phyloP scores from a whole-genome alignment of 2,797 vertebrate species.

The Cynodonichthys magdalenae region DNA sequence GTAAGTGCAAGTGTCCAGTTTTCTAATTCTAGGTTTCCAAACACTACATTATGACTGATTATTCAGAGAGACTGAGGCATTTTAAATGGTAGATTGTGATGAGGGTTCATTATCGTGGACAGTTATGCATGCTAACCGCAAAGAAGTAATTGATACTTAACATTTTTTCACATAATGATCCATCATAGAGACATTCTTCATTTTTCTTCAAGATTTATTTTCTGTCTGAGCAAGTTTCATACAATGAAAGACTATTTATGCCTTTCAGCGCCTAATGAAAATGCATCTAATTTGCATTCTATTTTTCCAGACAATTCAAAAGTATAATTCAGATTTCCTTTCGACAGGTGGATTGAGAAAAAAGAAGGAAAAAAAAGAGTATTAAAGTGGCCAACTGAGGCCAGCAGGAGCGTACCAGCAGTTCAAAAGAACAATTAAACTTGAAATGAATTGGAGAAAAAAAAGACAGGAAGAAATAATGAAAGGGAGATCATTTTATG shows the following conservation, averaged over 20 bases:
- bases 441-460: conserved; percentile 41
- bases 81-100: conserved; percentile 16
- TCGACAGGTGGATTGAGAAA: conserved; percentile 51
- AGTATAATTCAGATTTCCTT: conserved; percentile 50
- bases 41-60: conserved; percentile 18
- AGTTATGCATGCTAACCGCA: conserved; percentile 12
- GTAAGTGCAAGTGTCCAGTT: conserved; percentile 10
- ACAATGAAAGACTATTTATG: conserved; percentile 45
- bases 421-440: conserved; percentile 70
- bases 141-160: conserved; percentile 16
- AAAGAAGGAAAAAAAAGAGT: conserved; percentile 20
- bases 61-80: conserved; percentile 1
- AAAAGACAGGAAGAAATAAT: conserved; percentile 31
- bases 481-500: conserved; percentile 41
- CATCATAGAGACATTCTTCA: conserved; percentile 18
- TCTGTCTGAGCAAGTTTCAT: conserved; percentile 35
- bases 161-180: conserved; percentile 15
- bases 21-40: conserved; percentile 1
- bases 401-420: conserved; percentile 33
- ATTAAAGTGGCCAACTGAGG: conserved; percentile 61
- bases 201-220: conserved; percentile 34
- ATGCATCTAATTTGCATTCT: conserved; percentile 63
- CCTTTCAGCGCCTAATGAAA: conserved; percentile 55
- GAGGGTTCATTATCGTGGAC: conserved; percentile 18
- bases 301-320: conserved; percentile 64